Evolutionary conservation across 2,113 vertebrate genomes (phyloP), one percentile per base, ranked within the genome.

Genomic region (Ciconia stormi): DNA sequence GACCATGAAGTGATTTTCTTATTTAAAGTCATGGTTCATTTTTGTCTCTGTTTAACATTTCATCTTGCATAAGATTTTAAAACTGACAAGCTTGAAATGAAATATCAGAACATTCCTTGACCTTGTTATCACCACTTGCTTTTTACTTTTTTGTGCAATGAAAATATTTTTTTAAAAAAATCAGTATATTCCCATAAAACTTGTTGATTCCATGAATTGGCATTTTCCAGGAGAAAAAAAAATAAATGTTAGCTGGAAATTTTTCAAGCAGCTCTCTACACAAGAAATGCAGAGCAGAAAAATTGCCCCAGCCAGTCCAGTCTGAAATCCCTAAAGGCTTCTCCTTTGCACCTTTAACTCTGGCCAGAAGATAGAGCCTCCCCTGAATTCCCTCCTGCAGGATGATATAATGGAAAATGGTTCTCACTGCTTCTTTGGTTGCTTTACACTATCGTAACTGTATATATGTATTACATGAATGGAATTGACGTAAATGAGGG

Each of bases 171-270:
- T 61, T 55, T 58, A 32, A 27, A 38, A 58, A 12, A 65, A 36
- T 26, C 62, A 83, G 19, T 21, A 11, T 81, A 89, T 95, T 91
- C 92, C 86, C 92, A 84, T 63, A 80, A 88, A 95, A 78, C 69
- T 77, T 89, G 77, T 95, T 87, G 85, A 78, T 93, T 92, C 63
- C 42, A 70, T 89, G n/a, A 97, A 87, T 40, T 86, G 59, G 36
- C 61, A 34, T 88, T 92, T 85, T 95, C 76, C 63, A 92, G n/a
- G 9, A 61, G 32, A 17, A 36, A 46, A 19, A 22, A 70, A 53
- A 42, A 32, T 38, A 38, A 27, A 42, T 2, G 2, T 4, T 30
- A 52, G 9, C 40, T 93, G 73, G 80, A 95, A 83, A 9, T 44
- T 77, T 86, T 69, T 92, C 85, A 90, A 92, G n/a, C 9, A 55